Conservation (phyloP, 2,797 vertebrate genomes). For the Lagodon rhomboides region DNA sequence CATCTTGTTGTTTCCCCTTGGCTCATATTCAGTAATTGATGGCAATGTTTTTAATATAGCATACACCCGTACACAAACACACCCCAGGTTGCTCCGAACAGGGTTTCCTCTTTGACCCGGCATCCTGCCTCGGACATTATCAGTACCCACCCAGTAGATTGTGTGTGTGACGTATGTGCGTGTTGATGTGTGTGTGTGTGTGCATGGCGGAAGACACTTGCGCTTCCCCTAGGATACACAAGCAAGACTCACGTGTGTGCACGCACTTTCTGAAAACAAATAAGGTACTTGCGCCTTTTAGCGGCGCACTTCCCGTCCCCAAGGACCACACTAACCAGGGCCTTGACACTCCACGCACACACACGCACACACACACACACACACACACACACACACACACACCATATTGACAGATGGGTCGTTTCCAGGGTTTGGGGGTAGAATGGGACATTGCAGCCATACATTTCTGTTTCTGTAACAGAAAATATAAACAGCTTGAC, state of each 20-base stretch:
- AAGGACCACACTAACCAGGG: background rate
- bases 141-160: slow-evolving; percentile 72
- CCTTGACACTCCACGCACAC: slow-evolving; percentile 29
- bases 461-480: slow-evolving; percentile 23
- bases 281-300: slow-evolving; percentile 37
- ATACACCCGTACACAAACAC: slow-evolving; percentile 19
- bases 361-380: slow-evolving; percentile 31
- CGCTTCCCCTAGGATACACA: slow-evolving; percentile 59
- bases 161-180: slow-evolving; percentile 34
- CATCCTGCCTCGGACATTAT: slow-evolving; percentile 80
- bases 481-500: slow-evolving; percentile 30
- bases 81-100: slow-evolving; percentile 33
- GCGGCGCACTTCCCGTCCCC: slow-evolving; percentile 55
- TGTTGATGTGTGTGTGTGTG: slow-evolving; percentile 32
- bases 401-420: background rate
- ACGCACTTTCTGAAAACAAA: slow-evolving; percentile 65
- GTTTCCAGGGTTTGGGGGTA: background rate
- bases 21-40: slow-evolving; percentile 65
- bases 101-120: slow-evolving; percentile 74
- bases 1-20: slow-evolving; percentile 53
- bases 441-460: background rate
- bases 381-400: slow-evolving; percentile 28
- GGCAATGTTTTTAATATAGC: slow-evolving; percentile 26
- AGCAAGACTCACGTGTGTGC: slow-evolving; percentile 53
- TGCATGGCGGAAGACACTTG: slow-evolving; percentile 30